These are phyloP conservation scores for Rhagium mordax DNA, from an alignment of 2,888 invertebrate genomes.

Conservation along the genomic window DNA sequence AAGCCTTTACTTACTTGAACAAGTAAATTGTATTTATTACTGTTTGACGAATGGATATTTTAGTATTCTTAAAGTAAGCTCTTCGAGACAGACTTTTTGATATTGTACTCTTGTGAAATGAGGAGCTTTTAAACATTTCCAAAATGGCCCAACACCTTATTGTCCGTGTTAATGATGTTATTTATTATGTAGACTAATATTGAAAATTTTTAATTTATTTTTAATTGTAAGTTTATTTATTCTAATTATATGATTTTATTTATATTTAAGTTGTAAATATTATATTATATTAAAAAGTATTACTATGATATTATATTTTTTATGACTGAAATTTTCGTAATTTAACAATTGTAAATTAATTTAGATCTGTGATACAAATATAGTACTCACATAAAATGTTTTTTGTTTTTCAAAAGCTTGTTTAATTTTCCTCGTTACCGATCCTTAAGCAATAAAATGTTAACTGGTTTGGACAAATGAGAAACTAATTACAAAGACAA, in stretches of 20 bases:
- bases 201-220: constrained; percentile 48
- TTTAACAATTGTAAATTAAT: constrained; percentile 44
- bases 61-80: background rate
- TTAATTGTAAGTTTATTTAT: constrained; percentile 48
- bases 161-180: constrained; percentile 42
- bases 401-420: constrained; percentile 43
- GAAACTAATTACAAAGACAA: constrained; percentile 2
- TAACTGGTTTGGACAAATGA: background rate
- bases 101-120: constrained; percentile 25
- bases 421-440: constrained; percentile 33
- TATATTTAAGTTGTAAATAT: constrained; percentile 53
- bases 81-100: constrained; percentile 8
- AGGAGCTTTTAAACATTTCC: constrained; percentile 29
- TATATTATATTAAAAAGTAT: constrained; percentile 36
- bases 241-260: constrained; percentile 50
- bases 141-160: constrained; percentile 35
- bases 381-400: constrained; percentile 52
- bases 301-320: constrained; percentile 36
- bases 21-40: background rate
- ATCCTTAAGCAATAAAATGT: background rate
- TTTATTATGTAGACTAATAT: constrained; percentile 42
- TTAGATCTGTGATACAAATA: constrained; percentile 53
- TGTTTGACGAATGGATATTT: background rate
- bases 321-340: constrained; percentile 45
- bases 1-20: constrained; percentile 70